These are phyloP conservation scores for Serrognathus titanus DNA, from an alignment of 2,888 invertebrate species.

Conservation along the genomic window DNA sequence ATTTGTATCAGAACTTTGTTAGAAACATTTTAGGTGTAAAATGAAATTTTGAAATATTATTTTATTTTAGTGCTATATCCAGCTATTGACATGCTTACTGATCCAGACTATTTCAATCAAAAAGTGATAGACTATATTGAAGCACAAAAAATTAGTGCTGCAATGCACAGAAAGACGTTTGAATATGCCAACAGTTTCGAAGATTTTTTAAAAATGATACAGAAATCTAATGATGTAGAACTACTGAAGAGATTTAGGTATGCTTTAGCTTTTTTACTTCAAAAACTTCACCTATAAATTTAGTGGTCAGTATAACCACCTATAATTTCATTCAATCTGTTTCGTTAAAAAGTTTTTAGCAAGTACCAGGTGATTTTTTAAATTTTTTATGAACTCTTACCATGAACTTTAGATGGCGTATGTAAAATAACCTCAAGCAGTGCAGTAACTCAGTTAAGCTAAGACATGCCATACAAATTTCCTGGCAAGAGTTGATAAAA, in stretches of 20 bases:
- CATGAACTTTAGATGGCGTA: too few relatives aligned
- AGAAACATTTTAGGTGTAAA: neutral
- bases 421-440: too few relatives aligned
- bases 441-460: too few relatives aligned
- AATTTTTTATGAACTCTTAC: too few relatives aligned
- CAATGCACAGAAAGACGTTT: conserved; percentile 77
- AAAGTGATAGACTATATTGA: conserved; percentile 81
- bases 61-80: conserved; percentile 70
- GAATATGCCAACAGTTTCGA: conserved; percentile 88
- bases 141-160: conserved; percentile 72
- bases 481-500: too few relatives aligned
- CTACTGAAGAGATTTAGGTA: conserved; percentile 79
- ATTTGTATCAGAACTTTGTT: neutral
- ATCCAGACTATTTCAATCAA: conserved; percentile 89
- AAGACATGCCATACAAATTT: too few relatives aligned
- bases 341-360: too few relatives aligned
- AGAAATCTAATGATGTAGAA: conserved; percentile 75
- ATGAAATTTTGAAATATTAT: neutral
- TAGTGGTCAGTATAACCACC: too few relatives aligned
- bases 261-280: conserved; percentile 19
- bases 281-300: too few relatives aligned
- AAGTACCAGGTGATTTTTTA: too few relatives aligned
- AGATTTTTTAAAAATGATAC: conserved; percentile 82
- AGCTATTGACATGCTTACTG: conserved; percentile 77
- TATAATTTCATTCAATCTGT: too few relatives aligned